phyloP scores from a whole-genome alignment of 2,113 vertebrate genomes.

The Chionomys nivalis region DNA sequence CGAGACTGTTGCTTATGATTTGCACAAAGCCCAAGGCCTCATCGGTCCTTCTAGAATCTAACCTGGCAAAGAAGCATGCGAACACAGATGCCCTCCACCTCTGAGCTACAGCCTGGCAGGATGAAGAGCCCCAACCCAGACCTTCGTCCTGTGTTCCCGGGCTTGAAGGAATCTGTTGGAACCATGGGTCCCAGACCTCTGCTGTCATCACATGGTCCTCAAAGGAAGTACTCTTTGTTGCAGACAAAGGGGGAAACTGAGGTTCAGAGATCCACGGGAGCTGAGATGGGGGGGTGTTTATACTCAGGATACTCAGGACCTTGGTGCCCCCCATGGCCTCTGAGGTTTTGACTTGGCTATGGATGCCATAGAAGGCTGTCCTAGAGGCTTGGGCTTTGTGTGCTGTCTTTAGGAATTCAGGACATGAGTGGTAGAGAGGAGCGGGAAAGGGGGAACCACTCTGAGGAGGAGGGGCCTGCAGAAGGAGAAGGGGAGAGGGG shows the following conservation, averaged over 20 bases:
- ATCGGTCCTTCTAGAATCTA: not conserved
- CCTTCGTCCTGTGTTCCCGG: not conserved
- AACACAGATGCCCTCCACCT: not conserved
- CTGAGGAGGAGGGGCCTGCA: not conserved
- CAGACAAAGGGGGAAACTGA: not conserved
- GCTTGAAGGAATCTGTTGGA: not conserved
- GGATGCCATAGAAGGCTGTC: not conserved
- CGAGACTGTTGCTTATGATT: not conserved
- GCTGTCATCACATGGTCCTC: not conserved
- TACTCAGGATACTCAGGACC: not conserved
- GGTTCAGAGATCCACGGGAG: not conserved
- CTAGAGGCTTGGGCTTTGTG: not conserved
- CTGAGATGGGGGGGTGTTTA: not conserved
- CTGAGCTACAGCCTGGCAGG: not conserved
- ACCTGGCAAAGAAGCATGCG: not conserved
- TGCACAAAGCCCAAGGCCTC: not conserved
- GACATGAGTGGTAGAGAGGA: not conserved
- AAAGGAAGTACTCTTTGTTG: not conserved
- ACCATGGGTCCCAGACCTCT: not conserved
- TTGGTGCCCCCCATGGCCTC: not conserved
- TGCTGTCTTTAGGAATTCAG: not conserved
- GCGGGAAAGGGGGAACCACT: not conserved
- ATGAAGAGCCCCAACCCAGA: not conserved
- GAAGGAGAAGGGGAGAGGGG: not conserved
- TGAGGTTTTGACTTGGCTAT: not conserved